phyloP scores from a whole-genome alignment of 37 sponge, comb jelly and placozoan genomes.

The Hormiphora californensis region DNA sequence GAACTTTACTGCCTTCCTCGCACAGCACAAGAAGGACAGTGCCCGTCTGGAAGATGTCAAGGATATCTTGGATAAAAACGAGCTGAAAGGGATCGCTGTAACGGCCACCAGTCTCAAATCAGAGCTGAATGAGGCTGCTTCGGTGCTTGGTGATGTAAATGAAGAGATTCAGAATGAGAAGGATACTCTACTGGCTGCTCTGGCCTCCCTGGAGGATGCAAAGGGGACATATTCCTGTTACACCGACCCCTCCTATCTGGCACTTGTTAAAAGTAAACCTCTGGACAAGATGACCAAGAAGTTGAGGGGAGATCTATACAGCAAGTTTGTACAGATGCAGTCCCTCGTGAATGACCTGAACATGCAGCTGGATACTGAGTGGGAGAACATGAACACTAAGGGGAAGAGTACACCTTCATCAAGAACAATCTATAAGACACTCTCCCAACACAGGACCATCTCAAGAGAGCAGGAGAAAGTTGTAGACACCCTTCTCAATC shows the following conservation, averaged over 20 bases:
- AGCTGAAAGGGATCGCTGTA: neutral
- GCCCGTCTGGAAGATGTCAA: constrained; percentile 17
- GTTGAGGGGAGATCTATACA: neutral
- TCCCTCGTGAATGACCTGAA: constrained; percentile 8
- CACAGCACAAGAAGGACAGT: neutral
- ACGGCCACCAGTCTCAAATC: neutral
- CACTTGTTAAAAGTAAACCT: constrained; percentile 20
- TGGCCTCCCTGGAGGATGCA: constrained; percentile 14
- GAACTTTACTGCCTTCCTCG: neutral
- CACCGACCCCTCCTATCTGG: constrained; percentile 44
- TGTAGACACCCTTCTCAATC: neutral
- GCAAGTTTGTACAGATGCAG: constrained; percentile 51
- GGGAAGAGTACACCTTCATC: constrained; percentile 25
- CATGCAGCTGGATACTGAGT: constrained; percentile 35
- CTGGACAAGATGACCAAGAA: constrained; percentile 42
- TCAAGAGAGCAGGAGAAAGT: constrained; percentile 43
- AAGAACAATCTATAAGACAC: constrained; percentile 16
- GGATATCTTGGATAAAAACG: constrained; percentile 16
- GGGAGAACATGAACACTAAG: constrained; percentile 48
- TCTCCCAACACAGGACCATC: constrained; percentile 27
- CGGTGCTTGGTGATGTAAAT: neutral
- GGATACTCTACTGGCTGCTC: constrained; percentile 25
- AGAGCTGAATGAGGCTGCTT: neutral
- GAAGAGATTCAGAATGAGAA: neutral
- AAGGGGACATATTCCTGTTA: constrained; percentile 39